Conservation (phyloP, 1,140 invertebrate genomes). For the Pectinophora gossypiella region DNA sequence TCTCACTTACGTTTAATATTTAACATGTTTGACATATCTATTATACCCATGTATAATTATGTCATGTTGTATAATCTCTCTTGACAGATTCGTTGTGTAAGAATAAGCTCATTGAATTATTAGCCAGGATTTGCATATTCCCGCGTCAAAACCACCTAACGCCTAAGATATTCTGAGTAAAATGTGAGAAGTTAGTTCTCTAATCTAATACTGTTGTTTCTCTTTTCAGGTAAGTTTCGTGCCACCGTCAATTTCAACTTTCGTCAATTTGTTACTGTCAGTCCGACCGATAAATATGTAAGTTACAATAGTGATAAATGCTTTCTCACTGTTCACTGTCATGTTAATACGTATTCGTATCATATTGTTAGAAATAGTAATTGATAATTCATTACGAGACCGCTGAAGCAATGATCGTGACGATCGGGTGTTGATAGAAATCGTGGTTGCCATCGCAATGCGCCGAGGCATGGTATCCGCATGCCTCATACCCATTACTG, state of each 20-base stretch:
- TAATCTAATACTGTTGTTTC: no score
- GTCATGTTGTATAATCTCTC: background rate
- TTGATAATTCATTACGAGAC: background rate
- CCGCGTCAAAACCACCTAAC: background rate
- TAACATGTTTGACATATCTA: constrained; percentile 24
- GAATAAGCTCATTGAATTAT: background rate
- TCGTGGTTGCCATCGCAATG: constrained; percentile 12
- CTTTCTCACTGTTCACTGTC: no score
- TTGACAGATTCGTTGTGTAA: background rate
- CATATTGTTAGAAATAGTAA: no score
- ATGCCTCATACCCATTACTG: background rate
- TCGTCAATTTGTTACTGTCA: no score
- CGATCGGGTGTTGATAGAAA: constrained; percentile 11
- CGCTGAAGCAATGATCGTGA: constrained; percentile 1
- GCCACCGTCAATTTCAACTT: background rate
- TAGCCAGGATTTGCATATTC: background rate
- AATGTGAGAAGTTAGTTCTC: no score
- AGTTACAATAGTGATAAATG: background rate
- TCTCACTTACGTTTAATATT: constrained; percentile 15
- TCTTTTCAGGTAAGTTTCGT: constrained; percentile 28
- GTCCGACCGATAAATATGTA: no score
- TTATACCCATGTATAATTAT: constrained; percentile 11
- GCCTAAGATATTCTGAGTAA: no score
- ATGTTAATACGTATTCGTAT: no score
- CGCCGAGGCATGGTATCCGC: background rate